phyloP scores from a whole-genome alignment of 2,888 invertebrate species.

The Cistogaster globosa region DNA sequence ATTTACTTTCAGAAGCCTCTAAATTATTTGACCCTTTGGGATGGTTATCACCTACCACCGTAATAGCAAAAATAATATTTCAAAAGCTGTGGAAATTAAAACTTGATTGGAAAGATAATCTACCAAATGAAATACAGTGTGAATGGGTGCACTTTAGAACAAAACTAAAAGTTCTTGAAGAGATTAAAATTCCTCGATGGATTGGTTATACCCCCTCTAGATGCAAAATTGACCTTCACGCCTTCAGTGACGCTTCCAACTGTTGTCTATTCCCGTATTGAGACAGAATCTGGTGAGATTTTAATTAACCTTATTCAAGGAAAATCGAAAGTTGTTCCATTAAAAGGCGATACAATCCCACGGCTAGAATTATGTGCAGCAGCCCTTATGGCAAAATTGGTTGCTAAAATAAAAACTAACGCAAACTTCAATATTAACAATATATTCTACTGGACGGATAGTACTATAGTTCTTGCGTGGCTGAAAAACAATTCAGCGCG shows the following conservation, averaged over 20 bases:
- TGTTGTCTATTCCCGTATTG: conserved; percentile 54
- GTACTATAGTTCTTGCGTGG: conserved; percentile 47
- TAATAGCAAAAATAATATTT: conserved; percentile 66
- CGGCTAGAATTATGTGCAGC: conserved; percentile 35
- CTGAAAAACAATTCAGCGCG: conserved; percentile 35
- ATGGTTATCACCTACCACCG: conserved; percentile 61
- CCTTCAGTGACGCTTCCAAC: conserved; percentile 64
- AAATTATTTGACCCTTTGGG: conserved; percentile 69
- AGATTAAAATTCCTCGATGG: conserved; percentile 56
- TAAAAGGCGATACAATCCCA: conserved; percentile 29
- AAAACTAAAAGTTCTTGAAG: conserved; percentile 42
- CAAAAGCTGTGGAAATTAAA: conserved; percentile 63
- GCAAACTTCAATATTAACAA: no score
- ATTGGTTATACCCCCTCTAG: not conserved
- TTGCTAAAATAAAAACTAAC: not conserved
- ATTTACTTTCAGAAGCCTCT: conserved; percentile 56
- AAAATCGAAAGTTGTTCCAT: conserved; percentile 35
- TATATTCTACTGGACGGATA: conserved; percentile 36
- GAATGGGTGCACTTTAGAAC: conserved; percentile 46
- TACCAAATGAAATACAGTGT: conserved; percentile 36
- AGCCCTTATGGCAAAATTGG: conserved; percentile 7
- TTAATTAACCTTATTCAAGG: conserved; percentile 16
- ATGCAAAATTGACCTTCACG: conserved; percentile 53
- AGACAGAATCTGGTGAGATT: conserved; percentile 6
- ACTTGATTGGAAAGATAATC: conserved; percentile 59